These are phyloP conservation scores for Halcyon chelicuti DNA, from an alignment of 2,797 vertebrate genomes.

Conservation along the genomic window DNA sequence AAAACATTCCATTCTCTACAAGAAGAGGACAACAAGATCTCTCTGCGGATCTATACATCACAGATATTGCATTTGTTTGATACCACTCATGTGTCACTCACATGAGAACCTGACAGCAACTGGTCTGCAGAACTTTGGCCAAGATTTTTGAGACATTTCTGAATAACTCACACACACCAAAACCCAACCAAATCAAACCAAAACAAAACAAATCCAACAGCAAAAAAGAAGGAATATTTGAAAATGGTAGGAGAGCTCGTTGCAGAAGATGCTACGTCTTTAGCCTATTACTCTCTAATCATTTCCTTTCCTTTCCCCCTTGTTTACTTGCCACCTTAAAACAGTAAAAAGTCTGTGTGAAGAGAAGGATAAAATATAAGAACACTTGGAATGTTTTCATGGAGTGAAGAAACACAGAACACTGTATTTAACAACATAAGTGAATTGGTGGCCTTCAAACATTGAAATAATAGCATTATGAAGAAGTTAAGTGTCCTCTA, in stretches of 20 bases:
- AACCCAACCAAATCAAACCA: no score
- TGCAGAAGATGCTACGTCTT: background rate
- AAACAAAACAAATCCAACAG: no score
- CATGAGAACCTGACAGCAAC: background rate
- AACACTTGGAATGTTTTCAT: background rate
- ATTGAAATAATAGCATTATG: background rate
- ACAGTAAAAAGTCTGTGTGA: background rate
- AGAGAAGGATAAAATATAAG: background rate
- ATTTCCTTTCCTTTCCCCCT: background rate
- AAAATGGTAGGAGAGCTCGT: background rate
- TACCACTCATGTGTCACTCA: constrained; percentile 15
- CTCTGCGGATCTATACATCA: background rate
- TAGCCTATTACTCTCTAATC: background rate
- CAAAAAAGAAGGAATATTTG: background rate
- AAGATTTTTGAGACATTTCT: background rate
- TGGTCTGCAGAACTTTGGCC: background rate
- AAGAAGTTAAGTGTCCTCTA: background rate
- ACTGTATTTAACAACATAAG: background rate
- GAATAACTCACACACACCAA: background rate
- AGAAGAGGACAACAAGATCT: background rate
- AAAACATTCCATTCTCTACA: background rate
- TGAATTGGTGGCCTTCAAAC: background rate
- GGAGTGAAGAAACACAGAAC: background rate
- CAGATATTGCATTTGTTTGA: background rate
- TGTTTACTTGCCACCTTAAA: background rate